A percentile compares a stretch with the other conserved stretches of the same genome.
Evolutionary conservation across 2,888 invertebrate species (phyloP).

Genomic region (Yponomeuta malinellus): DNA sequence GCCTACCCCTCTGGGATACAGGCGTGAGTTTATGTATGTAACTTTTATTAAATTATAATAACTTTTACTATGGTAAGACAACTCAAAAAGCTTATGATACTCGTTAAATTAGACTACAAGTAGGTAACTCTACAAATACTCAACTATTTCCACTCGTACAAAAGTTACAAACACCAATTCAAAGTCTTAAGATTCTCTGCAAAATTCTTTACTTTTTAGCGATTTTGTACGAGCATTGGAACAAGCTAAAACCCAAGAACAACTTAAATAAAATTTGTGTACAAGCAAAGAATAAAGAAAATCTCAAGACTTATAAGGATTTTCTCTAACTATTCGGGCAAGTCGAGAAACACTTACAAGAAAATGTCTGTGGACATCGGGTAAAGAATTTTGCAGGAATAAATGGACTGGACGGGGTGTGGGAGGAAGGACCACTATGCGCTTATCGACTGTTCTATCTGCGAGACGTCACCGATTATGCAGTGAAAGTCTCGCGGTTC

Average conservation of each 20-base stretch:
- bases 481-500: slow-evolving; percentile 68
- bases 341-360: slow-evolving; percentile 53
- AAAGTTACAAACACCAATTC: slow-evolving; percentile 38
- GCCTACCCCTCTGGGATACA: too few relatives aligned
- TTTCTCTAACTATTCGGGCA: slow-evolving; percentile 31
- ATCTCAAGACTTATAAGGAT: slow-evolving; percentile 65
- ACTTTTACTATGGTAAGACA: too few relatives aligned
- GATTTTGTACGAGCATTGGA: slow-evolving; percentile 19
- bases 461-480: slow-evolving; percentile 68
- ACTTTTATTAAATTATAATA: too few relatives aligned
- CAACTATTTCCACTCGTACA: background rate
- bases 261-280: too few relatives aligned
- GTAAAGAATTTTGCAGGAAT: slow-evolving; percentile 74
- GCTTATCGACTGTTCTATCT: slow-evolving; percentile 51
- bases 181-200: slow-evolving; percentile 57
- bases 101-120: background rate
- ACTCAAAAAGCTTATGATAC: too few relatives aligned
- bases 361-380: slow-evolving; percentile 39
- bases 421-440: slow-evolving; percentile 34
- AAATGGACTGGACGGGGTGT: slow-evolving; percentile 32
- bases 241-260: slow-evolving; percentile 5
- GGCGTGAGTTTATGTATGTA: too few relatives aligned
- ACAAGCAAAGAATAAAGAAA: slow-evolving; percentile 25
- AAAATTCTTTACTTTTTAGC: slow-evolving; percentile 63
- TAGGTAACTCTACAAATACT: background rate